Evolutionary conservation across 2,888 invertebrate genomes (phyloP).

Genomic region (Agrotis segetum): DNA sequence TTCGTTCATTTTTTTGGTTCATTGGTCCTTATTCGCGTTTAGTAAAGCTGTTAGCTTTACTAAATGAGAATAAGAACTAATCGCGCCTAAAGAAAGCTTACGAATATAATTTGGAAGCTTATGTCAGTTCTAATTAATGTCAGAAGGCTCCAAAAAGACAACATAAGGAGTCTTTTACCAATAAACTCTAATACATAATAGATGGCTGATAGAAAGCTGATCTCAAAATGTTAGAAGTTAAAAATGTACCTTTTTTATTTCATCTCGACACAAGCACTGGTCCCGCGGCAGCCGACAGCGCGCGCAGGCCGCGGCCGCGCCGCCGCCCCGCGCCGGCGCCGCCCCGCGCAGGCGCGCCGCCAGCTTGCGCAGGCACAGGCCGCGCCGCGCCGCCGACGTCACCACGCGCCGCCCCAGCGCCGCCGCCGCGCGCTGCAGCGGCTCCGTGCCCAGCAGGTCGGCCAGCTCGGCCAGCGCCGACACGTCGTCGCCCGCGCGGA

Average conservation of each 20-base stretch:
- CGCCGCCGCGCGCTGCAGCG: constrained; percentile 93
- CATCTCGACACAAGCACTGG: constrained; percentile 77
- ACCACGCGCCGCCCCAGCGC: constrained; percentile 89
- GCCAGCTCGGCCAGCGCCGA: constrained; percentile 96
- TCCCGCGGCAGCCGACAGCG: constrained; percentile 44
- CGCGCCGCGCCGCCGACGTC: constrained; percentile 73
- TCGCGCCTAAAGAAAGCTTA: no score
- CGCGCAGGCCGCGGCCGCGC: constrained; percentile 41
- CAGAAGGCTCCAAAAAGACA: no score
- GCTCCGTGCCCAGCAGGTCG: constrained; percentile 94
- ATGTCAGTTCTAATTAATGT: no score
- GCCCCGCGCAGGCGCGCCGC: constrained; percentile 73
- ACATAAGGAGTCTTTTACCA: no score
- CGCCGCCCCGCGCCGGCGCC: constrained; percentile 36
- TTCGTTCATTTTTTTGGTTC: no score
- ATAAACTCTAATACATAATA: no score
- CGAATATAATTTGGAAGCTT: no score
- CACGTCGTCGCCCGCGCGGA: constrained; percentile 94
- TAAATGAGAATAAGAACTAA: no score
- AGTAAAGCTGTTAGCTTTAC: no score
- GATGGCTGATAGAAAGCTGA: no score
- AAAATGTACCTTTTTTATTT: constrained; percentile 54
- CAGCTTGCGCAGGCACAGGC: constrained; percentile 80
- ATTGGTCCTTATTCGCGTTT: no score
- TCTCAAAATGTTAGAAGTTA: no score